A percentile compares a stretch with the other conserved stretches of the same genome.
Evolutionary conservation across 2,888 invertebrate genomes (phyloP).

Genomic region (Pomacea canaliculata): DNA sequence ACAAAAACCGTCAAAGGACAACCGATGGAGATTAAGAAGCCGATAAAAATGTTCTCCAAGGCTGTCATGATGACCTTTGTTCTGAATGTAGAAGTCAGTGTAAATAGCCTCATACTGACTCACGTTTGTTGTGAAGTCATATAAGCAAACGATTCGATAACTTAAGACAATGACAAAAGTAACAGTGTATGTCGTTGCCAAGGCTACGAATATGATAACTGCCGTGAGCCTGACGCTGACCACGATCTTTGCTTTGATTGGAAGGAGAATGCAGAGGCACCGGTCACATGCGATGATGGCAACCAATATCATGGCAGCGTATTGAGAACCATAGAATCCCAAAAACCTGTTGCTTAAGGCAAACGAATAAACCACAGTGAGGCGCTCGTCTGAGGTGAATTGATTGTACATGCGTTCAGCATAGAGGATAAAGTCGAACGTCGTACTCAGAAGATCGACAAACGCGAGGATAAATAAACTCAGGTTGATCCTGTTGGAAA

Average conservation of each 20-base stretch:
- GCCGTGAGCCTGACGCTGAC: neutral
- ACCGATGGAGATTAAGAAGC: constrained; percentile 1
- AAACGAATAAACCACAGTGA: neutral
- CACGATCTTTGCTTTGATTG: neutral
- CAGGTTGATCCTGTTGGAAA: constrained; percentile 2
- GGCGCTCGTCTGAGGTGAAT: neutral
- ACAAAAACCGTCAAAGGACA: constrained; percentile 7
- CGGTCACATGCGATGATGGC: constrained; percentile 16
- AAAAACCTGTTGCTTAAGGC: constrained; percentile 8
- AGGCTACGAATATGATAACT: neutral
- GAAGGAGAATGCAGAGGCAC: constrained; percentile 12
- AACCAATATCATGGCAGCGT: constrained; percentile 1
- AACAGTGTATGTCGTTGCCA: neutral
- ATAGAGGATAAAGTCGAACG: neutral
- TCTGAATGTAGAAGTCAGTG: neutral
- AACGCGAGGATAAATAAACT: constrained; percentile 7
- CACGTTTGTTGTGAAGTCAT: neutral
- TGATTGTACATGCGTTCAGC: neutral
- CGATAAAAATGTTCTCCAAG: constrained; percentile 12
- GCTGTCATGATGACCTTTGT: neutral
- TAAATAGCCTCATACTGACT: neutral
- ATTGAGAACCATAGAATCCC: constrained; percentile 11
- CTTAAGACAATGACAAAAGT: constrained; percentile 3
- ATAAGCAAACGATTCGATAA: constrained; percentile 8
- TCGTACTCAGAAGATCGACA: neutral